Conservation (phyloP, 2,888 invertebrate genomes). For the Eupsilia transversa region DNA sequence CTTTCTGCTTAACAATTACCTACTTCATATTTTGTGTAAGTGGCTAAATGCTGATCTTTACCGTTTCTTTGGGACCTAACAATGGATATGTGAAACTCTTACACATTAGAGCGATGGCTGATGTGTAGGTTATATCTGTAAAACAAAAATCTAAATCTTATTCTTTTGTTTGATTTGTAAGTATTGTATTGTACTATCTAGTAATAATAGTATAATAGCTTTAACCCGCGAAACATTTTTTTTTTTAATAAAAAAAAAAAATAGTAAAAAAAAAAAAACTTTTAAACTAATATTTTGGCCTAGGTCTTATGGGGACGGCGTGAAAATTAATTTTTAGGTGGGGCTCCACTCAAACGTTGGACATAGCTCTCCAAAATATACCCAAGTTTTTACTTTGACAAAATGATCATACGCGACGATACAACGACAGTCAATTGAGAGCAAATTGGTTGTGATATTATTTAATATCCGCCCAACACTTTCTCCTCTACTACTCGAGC, state of each 20-base stretch:
- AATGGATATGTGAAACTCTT: neutral
- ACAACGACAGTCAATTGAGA: slow-evolving; percentile 6
- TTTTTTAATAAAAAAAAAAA: no score
- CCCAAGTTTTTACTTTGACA: neutral
- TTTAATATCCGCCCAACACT: slow-evolving; percentile 51
- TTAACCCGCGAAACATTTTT: no score
- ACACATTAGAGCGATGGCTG: neutral
- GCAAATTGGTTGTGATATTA: slow-evolving; percentile 28
- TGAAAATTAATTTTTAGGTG: no score
- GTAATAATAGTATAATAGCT: no score
- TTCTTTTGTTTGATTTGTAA: no score
- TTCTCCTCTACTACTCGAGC: slow-evolving; percentile 41
- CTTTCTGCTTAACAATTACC: neutral
- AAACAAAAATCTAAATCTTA: no score
- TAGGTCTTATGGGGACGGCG: no score
- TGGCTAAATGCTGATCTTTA: neutral
- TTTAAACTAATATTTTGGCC: no score
- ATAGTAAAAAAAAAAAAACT: no score
- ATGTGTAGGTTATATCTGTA: no score
- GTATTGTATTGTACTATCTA: no score
- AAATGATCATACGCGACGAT: neutral
- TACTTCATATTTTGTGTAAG: neutral
- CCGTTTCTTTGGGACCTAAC: neutral
- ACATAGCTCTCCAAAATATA: neutral
- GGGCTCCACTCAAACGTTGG: neutral